Base-by-base conservation (phyloP, 2,888 invertebrate genomes). In the Doris montereyensis region DNA sequence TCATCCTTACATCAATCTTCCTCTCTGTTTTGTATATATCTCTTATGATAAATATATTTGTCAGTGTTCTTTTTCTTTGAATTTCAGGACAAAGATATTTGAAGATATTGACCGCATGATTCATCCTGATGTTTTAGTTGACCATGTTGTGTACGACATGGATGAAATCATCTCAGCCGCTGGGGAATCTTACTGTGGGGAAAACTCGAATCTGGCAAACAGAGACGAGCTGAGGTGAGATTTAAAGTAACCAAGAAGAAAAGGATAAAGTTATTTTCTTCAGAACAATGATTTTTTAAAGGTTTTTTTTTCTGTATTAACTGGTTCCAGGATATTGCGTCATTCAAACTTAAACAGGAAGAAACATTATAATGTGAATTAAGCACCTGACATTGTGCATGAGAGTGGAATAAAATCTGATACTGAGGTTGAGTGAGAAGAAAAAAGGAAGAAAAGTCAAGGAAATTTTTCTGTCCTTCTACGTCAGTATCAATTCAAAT, bases 141-240 rank as follows among this genome's bases (percentile, higher is more conserved):
- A 94, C 86, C 93, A 94, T 87, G 94, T 94, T 1, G 94, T 95
- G 1, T 96, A 94, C 88, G 95, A 95, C 91, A 92, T 96, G 82
- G 95, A 96, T 87, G 91, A 91, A 62, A 87, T 93, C 21, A 85
- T 91, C 21, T 79, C 81, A 17, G 81, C 80, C 2, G 83, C 87
- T 2, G 86, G 87, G 0, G 77, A 79, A 32, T 84, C 82, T 52
- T 87, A 85, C 79, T 80, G 79, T 1, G 74, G 81, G 4, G 77
- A 83, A 24, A 86, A 87, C 80, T 83, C 85, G n/a, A 84, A 82
- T 78, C 82, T 88, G 17, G 82, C 83, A 62, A 90, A 90, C 77
- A 83, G 84, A 30, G 90, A 90, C 83, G 88, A 89, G 76, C 80
- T 87, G 67, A 87, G 88, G 89, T 88, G 76, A 58, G 68, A n/a